These are phyloP conservation scores for Pseudolycoriella hygida DNA, from an alignment of 2,888 invertebrate species.

Conservation along the genomic window DNA sequence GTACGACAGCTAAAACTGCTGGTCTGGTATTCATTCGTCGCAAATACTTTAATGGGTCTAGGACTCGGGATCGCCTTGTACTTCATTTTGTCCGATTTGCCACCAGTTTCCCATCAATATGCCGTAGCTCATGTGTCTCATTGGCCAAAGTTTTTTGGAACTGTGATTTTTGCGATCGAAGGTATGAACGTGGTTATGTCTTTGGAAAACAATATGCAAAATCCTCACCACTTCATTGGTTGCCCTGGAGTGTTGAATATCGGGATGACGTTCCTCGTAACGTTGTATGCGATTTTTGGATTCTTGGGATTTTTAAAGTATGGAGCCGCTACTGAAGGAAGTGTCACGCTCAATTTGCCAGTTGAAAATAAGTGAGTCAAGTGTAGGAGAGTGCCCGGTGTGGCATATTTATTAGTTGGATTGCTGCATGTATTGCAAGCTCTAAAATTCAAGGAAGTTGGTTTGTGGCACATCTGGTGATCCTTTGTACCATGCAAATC, in stretches of 20 bases:
- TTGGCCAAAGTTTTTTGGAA: slow-evolving; percentile 79
- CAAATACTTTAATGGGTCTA: slow-evolving; percentile 69
- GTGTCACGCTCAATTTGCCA: slow-evolving; percentile 81
- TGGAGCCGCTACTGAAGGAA: slow-evolving; percentile 53
- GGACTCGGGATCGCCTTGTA: slow-evolving; percentile 82
- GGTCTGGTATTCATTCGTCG: slow-evolving; percentile 85
- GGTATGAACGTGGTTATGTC: slow-evolving; percentile 81
- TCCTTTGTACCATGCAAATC: no score
- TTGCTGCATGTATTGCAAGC: no score
- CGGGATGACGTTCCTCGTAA: slow-evolving; percentile 76
- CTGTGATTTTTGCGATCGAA: slow-evolving; percentile 85
- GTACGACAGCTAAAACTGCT: slow-evolving; percentile 68
- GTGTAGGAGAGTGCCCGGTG: not conserved
- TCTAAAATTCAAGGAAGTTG: no score
- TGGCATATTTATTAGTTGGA: no score
- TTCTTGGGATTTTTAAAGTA: slow-evolving; percentile 88
- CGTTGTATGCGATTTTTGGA: slow-evolving; percentile 71
- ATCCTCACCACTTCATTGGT: slow-evolving; percentile 76
- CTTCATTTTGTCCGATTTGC: slow-evolving; percentile 61
- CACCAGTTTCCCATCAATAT: slow-evolving; percentile 30
- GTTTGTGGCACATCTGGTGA: no score
- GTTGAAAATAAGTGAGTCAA: slow-evolving; percentile 45
- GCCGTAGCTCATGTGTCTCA: slow-evolving; percentile 37
- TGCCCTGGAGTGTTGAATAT: slow-evolving; percentile 81
- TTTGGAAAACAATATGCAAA: slow-evolving; percentile 91